Evolutionary conservation across 2,888 invertebrate species (phyloP).

Genomic region (Lumbricus terrestris): DNA sequence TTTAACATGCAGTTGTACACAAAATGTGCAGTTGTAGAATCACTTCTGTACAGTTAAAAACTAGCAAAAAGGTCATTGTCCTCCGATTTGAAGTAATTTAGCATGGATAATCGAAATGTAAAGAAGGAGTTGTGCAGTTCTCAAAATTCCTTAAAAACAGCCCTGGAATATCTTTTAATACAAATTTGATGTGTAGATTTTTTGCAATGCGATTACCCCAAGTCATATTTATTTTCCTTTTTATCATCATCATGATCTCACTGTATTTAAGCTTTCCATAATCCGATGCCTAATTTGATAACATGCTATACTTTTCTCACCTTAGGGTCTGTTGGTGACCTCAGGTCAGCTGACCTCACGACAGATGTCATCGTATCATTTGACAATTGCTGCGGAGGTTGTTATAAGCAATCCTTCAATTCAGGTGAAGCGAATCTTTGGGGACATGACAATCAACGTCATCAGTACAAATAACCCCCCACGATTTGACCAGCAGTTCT

Average conservation of each 20-base stretch:
- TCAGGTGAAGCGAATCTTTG: background rate
- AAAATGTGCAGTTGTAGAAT: too few relatives aligned
- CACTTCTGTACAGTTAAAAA: too few relatives aligned
- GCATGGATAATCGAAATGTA: too few relatives aligned
- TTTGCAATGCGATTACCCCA: background rate
- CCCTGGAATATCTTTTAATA: too few relatives aligned
- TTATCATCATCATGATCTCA: background rate
- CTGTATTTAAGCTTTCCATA: background rate
- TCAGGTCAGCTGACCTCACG: background rate
- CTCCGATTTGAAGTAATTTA: too few relatives aligned
- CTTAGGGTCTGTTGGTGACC: constrained; percentile 10
- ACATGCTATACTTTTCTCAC: background rate
- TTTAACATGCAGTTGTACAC: too few relatives aligned
- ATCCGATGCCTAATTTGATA: background rate
- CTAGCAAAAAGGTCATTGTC: too few relatives aligned
- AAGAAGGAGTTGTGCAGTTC: too few relatives aligned
- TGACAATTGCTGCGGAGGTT: background rate
- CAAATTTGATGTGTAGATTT: too few relatives aligned
- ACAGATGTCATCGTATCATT: background rate
- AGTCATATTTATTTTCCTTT: background rate
- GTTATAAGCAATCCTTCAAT: background rate
- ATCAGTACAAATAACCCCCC: background rate
- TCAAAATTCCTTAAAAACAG: too few relatives aligned
- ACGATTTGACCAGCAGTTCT: background rate
- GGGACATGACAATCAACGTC: background rate